Evolutionary conservation across 1,140 invertebrate species (phyloP).

Genomic region (Cydia strobilella): DNA sequence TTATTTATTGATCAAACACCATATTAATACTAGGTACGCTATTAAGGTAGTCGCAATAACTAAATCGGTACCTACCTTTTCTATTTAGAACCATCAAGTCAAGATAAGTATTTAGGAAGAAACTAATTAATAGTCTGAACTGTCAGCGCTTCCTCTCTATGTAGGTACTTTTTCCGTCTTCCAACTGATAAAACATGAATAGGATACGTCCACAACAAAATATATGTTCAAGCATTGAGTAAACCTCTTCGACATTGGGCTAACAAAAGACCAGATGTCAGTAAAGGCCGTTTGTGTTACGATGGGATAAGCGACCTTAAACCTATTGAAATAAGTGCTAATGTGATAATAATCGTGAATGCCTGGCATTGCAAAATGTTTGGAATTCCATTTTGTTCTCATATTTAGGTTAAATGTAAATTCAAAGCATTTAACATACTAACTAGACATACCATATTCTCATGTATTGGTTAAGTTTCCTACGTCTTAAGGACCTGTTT

Average conservation of each 20-base stretch:
- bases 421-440: background rate
- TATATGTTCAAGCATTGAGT: background rate
- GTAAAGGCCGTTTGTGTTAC: background rate
- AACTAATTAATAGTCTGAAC: background rate
- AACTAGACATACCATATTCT: background rate
- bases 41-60: background rate
- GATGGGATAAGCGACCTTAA: background rate
- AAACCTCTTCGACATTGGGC: conserved; percentile 5
- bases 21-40: no score
- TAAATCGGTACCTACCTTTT: background rate
- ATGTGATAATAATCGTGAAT: background rate
- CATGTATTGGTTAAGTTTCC: background rate
- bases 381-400: conserved; percentile 4
- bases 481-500: background rate
- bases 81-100: background rate
- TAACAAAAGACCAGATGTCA: conserved; percentile 24
- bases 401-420: background rate
- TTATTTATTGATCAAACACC: no score
- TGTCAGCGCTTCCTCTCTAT: background rate
- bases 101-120: background rate
- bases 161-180: background rate
- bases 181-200: background rate
- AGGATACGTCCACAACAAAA: background rate
- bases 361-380: background rate
- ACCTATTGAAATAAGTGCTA: no score